Conservation (phyloP, 2,888 invertebrate genomes). For the Amiota mariae region DNA sequence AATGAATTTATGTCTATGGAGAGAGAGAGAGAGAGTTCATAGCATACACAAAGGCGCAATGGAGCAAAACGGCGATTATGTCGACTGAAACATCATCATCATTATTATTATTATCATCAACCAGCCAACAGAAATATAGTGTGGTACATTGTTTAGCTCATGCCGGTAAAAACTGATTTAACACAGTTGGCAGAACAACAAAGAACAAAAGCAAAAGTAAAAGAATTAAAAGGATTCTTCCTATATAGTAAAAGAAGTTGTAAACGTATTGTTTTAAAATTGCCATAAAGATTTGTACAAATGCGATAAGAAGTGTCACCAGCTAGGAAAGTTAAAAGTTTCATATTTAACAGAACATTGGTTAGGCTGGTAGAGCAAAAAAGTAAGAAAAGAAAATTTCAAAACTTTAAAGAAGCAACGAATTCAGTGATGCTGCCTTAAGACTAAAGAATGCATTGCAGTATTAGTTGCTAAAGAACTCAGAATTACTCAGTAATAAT, state of each 20-base stretch:
- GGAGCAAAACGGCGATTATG: not conserved
- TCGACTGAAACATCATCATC: not conserved
- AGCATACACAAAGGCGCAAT: constrained; percentile 15
- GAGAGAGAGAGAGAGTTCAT: not conserved
- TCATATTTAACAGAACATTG: too few relatives aligned
- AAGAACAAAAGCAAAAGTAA: not conserved
- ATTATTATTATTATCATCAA: not conserved
- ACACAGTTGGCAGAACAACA: not conserved
- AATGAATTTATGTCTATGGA: not conserved
- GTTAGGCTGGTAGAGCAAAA: too few relatives aligned
- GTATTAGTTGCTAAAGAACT: too few relatives aligned
- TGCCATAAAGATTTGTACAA: constrained; percentile 11
- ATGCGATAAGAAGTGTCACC: not conserved
- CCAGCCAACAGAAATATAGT: too few relatives aligned
- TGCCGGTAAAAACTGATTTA: constrained; percentile 15
- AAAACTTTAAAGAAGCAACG: too few relatives aligned
- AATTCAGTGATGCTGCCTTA: too few relatives aligned
- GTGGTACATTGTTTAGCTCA: not conserved
- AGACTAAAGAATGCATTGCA: too few relatives aligned
- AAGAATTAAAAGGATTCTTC: not conserved
- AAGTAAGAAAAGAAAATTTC: too few relatives aligned
- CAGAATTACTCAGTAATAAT: too few relatives aligned
- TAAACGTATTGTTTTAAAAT: not conserved
- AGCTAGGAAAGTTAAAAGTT: too few relatives aligned
- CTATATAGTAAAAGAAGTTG: not conserved